Evolutionary conservation across 2,888 invertebrate genomes (phyloP).

Genomic region (Melanostoma scalare): DNA sequence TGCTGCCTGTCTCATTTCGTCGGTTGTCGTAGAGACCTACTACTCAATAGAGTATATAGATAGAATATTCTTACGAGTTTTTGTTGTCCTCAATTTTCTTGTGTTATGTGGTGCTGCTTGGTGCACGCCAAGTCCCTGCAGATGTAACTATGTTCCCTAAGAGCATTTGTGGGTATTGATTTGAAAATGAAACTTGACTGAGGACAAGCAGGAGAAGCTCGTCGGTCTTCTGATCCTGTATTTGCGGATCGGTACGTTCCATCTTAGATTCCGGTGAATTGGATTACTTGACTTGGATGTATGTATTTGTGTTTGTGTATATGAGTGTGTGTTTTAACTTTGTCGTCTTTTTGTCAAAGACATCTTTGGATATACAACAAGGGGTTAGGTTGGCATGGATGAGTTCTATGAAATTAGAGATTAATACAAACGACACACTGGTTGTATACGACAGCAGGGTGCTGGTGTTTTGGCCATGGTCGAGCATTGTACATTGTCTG

Average conservation of each 20-base stretch:
- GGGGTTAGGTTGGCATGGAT: background rate
- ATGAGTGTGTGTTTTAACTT: slow-evolving; percentile 23
- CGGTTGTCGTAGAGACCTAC: background rate
- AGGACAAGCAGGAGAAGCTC: slow-evolving; percentile 37
- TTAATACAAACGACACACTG: slow-evolving; percentile 56
- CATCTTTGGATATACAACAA: slow-evolving; percentile 8
- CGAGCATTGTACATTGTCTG: slow-evolving; percentile 29
- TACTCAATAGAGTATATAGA: slow-evolving; percentile 10
- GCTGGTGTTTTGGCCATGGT: slow-evolving; percentile 43
- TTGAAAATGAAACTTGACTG: slow-evolving; percentile 56
- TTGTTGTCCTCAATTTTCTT: slow-evolving; percentile 29
- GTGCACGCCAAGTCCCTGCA: slow-evolving; percentile 52
- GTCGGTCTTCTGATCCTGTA: slow-evolving; percentile 59
- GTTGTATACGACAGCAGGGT: slow-evolving; percentile 32
- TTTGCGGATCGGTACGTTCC: slow-evolving; percentile 57
- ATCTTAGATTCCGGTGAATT: slow-evolving; percentile 47
- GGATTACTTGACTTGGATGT: slow-evolving; percentile 50
- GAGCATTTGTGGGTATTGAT: slow-evolving; percentile 65
- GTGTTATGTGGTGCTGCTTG: slow-evolving; percentile 18
- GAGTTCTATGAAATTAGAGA: slow-evolving; percentile 60
- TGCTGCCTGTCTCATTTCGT: too few species aligned
- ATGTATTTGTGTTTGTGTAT: slow-evolving; percentile 32
- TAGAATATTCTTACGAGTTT: slow-evolving; percentile 25
- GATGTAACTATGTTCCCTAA: slow-evolving; percentile 47
- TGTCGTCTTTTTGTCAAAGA: slow-evolving; percentile 13